Evolutionary conservation across 1,140 invertebrate genomes (phyloP), one percentile per base, ranked within the genome.

Genomic region (Ladona fulva): DNA sequence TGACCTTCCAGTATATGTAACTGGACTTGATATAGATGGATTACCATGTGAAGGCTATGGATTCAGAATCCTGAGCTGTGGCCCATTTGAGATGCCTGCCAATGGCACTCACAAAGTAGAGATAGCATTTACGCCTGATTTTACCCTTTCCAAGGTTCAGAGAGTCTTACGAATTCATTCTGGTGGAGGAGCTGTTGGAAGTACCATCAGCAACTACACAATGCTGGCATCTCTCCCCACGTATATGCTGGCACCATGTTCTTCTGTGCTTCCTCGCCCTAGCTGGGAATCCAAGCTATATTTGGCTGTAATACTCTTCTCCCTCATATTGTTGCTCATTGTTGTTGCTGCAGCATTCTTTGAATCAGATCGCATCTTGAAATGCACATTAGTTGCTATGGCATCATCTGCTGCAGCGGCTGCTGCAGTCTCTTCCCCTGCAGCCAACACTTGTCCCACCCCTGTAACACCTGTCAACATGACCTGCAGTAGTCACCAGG

Each of bases 81-180:
- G 89, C 25, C 89, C 92, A 12, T 96, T 97, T 83, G 86, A 90
- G 66, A 86, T 99, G 52, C 85, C 86, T 77, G 94, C 96, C 19
- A 97, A 97, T 85, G 89, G 89, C 12, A 93, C 92, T n/a, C 89
- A 89, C 81, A 93, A 92, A 83, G 91, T 99, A 37, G 94, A 97
- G 82, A 94, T 98, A 80, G 92, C 93, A 77, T 98, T 97, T 84
- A 94, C 94, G 0, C 93, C 97, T 10, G 97, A 99, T 87, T 97
- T 97, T 83, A 96, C 96, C 5, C 87, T 97, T 78, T 90, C 94
- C 0, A 89, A 91, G 78, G 89, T 96, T 25, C 88, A 92, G 79
- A 89, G 94, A 76, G 84, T 83, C 76, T 82, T 91, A 42, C 86
- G 86, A 52, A 44, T 77, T 25, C 19, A 25, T 24, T 66, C 89